Evolutionary conservation across 2,888 invertebrate species (phyloP).

Genomic region (Agapostemon virescens): DNA sequence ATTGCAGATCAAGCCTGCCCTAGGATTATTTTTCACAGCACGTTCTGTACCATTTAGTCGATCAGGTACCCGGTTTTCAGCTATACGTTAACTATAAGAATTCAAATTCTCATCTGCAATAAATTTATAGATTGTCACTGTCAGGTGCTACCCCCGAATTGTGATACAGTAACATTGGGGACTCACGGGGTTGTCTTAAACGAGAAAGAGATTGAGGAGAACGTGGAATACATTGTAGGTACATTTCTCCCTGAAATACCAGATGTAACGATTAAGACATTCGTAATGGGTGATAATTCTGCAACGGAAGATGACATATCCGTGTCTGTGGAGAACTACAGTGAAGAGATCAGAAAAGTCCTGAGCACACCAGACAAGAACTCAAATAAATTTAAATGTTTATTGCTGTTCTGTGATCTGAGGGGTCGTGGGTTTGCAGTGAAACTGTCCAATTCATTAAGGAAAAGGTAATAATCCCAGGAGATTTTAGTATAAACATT

Average conservation of each 20-base stretch:
- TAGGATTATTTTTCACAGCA: conserved; percentile 53
- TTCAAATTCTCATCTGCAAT: not conserved
- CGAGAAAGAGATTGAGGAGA: conserved; percentile 57
- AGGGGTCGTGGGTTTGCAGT: conserved; percentile 33
- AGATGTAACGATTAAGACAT: conserved; percentile 61
- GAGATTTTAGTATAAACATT: not conserved
- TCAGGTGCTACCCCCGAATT: conserved; percentile 66
- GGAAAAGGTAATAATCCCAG: conserved; percentile 51
- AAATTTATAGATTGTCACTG: conserved; percentile 68
- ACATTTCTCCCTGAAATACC: conserved; percentile 72
- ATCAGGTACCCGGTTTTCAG: conserved; percentile 18
- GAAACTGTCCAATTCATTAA: conserved; percentile 43
- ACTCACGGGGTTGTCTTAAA: conserved; percentile 67
- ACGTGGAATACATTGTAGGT: conserved; percentile 46
- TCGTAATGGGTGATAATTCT: conserved; percentile 33
- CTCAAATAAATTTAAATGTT: conserved; percentile 63
- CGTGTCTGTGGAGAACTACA: not conserved
- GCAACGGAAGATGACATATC: not conserved
- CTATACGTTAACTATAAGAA: too few species aligned
- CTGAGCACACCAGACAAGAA: conserved; percentile 20
- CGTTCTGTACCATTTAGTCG: not conserved
- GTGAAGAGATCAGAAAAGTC: conserved; percentile 10
- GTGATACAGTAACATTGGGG: conserved; percentile 67
- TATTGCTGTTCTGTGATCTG: conserved; percentile 64
- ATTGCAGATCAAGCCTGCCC: conserved; percentile 52